Conservation (phyloP, 2,113 vertebrate species). For the Ramphastos sulfuratus region DNA sequence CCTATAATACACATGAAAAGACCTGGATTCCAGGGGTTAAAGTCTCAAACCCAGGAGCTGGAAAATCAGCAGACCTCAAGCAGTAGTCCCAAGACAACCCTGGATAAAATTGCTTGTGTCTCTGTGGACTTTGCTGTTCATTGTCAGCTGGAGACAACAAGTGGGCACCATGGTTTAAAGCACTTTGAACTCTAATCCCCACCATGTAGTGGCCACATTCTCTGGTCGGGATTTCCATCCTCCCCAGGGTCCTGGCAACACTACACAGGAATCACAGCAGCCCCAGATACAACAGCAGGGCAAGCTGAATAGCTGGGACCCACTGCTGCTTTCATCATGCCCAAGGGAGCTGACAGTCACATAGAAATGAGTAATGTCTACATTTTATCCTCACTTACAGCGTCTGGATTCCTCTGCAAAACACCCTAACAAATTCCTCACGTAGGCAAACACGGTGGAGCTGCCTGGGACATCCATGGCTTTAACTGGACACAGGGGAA, state of each 20-base stretch:
- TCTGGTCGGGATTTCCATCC: neutral
- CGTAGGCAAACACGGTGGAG: neutral
- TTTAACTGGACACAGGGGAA: neutral
- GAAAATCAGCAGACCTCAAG: neutral
- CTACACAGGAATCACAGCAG: conserved; percentile 19
- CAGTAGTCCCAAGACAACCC: neutral
- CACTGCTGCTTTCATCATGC: neutral
- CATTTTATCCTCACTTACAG: neutral
- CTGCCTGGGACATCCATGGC: neutral
- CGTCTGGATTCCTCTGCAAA: neutral
- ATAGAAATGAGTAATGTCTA: neutral
- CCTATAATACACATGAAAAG: neutral
- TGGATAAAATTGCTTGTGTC: neutral
- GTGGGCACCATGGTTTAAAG: neutral
- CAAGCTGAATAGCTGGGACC: neutral
- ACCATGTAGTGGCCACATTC: neutral
- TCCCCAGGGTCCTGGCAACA: conserved; percentile 18
- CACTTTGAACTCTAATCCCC: conserved; percentile 52
- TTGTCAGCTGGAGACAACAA: conserved; percentile 34
- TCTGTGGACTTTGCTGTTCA: conserved; percentile 17
- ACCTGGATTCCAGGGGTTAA: neutral
- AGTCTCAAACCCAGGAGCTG: neutral
- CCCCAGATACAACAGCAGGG: conserved; percentile 26
- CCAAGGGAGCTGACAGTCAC: neutral
- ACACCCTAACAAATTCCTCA: neutral